phyloP scores from a whole-genome alignment of 2,797 vertebrate genomes.

The Selene dorsalis region DNA sequence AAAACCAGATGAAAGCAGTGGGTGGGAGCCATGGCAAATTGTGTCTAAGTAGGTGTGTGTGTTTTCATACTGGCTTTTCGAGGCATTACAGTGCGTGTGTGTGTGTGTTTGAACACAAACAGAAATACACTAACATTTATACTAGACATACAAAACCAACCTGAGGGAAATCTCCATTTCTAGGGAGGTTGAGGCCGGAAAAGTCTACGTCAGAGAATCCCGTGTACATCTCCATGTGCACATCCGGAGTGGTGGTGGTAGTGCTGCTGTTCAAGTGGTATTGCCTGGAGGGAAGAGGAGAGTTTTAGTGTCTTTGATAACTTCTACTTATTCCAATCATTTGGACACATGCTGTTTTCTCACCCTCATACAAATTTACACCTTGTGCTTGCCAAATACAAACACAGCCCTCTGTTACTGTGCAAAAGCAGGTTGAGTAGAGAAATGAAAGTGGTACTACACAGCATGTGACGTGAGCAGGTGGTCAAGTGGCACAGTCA shows the following conservation, averaged over 20 bases:
- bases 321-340: not conserved
- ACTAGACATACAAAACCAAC: slow-evolving; percentile 73
- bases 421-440: not conserved
- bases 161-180: slow-evolving; percentile 89
- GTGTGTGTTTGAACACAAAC: not conserved
- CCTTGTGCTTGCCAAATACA: not conserved
- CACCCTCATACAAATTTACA: slow-evolving; percentile 4
- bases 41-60: not conserved
- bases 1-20: slow-evolving; percentile 58
- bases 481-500: not conserved
- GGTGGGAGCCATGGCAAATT: slow-evolving; percentile 24
- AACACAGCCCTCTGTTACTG: not conserved
- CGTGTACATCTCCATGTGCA: slow-evolving; percentile 81
- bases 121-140: not conserved
- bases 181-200: slow-evolving; percentile 75
- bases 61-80: not conserved
- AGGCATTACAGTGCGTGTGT: not conserved
- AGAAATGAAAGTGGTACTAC: not conserved
- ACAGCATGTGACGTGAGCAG: slow-evolving; percentile 2
- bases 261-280: slow-evolving; percentile 81
- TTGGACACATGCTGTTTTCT: slow-evolving; percentile 6
- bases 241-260: slow-evolving; percentile 77
- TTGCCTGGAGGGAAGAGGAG: slow-evolving; percentile 75
- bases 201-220: slow-evolving; percentile 85
- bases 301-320: slow-evolving; percentile 24